These are phyloP conservation scores for Drosophila tanythrix DNA, from an alignment of 2,888 invertebrate genomes.

Conservation along the genomic window DNA sequence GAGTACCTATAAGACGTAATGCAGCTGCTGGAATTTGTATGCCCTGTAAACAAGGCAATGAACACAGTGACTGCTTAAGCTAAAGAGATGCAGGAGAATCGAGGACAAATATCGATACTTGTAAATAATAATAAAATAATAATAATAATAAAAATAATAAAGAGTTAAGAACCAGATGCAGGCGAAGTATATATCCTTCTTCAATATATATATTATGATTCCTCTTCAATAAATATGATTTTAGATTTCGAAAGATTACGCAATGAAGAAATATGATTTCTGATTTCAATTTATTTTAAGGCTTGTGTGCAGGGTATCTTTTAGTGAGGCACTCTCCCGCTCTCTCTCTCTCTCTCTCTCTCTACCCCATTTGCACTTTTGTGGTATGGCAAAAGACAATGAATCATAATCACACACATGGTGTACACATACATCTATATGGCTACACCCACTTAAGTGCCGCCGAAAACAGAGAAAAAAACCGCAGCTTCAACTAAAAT, in stretches of 20 bases:
- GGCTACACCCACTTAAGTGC: constrained; percentile 50
- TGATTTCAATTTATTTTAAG: neutral
- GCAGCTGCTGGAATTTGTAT: constrained; percentile 10
- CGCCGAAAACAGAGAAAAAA: constrained; percentile 3
- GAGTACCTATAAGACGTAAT: constrained; percentile 23
- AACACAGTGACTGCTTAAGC: neutral
- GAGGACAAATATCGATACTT: neutral
- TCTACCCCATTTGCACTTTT: neutral
- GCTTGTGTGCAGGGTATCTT: neutral
- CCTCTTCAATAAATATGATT: too few relatives aligned
- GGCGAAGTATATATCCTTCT: neutral
- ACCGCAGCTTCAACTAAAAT: constrained; percentile 26
- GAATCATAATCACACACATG: constrained; percentile 39
- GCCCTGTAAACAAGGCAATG: neutral
- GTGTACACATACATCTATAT: constrained; percentile 10
- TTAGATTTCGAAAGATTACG: too few relatives aligned
- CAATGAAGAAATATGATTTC: neutral
- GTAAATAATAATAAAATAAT: neutral
- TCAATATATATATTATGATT: neutral
- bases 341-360: neutral
- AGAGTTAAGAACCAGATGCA: neutral
- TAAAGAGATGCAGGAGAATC: too few relatives aligned
- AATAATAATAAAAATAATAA: neutral
- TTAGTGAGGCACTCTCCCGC: neutral
- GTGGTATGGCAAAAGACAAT: constrained; percentile 35